Conservation (phyloP, 2,113 vertebrate genomes). For the Callaeas wilsoni region DNA sequence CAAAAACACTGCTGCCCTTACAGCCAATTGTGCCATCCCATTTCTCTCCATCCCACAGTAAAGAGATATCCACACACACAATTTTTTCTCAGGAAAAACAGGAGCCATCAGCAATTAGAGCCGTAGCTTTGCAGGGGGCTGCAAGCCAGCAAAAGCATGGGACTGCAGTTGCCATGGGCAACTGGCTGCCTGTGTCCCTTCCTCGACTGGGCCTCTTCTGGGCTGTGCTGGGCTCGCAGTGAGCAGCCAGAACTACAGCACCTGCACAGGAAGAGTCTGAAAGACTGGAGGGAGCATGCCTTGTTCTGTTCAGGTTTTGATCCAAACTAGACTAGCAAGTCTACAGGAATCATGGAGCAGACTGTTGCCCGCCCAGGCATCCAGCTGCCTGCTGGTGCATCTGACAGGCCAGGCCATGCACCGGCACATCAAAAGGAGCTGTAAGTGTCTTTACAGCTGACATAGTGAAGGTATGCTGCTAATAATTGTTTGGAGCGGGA, state of each 20-base stretch:
- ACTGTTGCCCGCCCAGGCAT: neutral
- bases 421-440: neutral
- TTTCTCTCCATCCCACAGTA: neutral
- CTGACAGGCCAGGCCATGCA: neutral
- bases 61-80: neutral
- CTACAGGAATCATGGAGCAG: neutral
- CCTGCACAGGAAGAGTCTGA: neutral
- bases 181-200: neutral
- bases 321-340: neutral
- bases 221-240: neutral
- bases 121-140: neutral
- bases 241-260: neutral
- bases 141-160: neutral
- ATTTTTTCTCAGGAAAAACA: neutral
- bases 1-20: neutral
- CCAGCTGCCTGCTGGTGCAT: neutral
- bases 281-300: neutral
- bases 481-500: neutral
- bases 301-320: neutral
- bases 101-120: neutral
- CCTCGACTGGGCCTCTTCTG: neutral
- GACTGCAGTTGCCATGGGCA: constrained; percentile 36
- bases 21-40: neutral
- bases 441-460: neutral
- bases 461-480: neutral